Conservation (phyloP, 2,797 vertebrate species). For the Nannoperca obscura region DNA sequence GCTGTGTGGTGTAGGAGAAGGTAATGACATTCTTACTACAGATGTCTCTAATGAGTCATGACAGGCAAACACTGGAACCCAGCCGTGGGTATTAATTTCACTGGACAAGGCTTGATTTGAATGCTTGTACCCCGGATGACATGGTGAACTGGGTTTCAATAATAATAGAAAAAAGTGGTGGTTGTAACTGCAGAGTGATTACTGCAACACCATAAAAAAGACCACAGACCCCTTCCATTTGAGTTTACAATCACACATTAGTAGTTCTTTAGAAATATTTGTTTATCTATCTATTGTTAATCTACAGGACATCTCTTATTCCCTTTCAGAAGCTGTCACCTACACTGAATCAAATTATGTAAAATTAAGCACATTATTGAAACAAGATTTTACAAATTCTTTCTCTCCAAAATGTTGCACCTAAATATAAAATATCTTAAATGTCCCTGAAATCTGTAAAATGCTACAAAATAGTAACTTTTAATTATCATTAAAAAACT, state of each 20-base stretch:
- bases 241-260: background rate
- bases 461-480: background rate
- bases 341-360: background rate
- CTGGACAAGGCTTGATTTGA: conserved; percentile 59
- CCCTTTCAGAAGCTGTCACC: conserved; percentile 1
- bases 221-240: background rate
- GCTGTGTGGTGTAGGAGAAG: conserved; percentile 65
- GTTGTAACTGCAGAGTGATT: conserved; percentile 9
- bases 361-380: background rate
- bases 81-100: conserved; percentile 56
- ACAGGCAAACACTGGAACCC: conserved; percentile 59
- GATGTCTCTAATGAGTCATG: conserved; percentile 71
- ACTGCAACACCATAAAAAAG: background rate
- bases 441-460: conserved; percentile 1
- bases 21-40: conserved; percentile 75
- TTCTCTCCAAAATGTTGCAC: background rate
- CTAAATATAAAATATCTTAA: background rate
- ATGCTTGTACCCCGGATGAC: conserved; percentile 20
- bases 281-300: too few relatives aligned
- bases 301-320: background rate
- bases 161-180: conserved; percentile 3
- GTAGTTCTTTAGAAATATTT: background rate
- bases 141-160: conserved; percentile 11
- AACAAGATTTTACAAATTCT: background rate
- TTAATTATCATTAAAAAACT: background rate